These are phyloP conservation scores for Corvus hawaiiensis DNA, from an alignment of 2,113 vertebrate genomes.

Conservation along the genomic window DNA sequence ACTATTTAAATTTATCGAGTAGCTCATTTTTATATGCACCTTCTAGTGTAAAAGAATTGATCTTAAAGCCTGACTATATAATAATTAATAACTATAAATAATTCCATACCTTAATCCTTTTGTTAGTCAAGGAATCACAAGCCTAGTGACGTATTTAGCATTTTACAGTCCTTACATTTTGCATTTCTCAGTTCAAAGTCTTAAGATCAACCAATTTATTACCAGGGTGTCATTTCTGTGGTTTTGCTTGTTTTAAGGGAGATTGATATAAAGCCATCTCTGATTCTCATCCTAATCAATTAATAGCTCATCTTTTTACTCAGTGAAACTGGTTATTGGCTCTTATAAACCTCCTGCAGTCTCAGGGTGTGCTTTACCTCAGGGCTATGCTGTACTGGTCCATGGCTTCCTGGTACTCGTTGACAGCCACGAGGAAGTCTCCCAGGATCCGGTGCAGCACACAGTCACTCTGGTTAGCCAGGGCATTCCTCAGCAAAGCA, in stretches of 20 bases:
- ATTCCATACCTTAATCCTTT: neutral
- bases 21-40: neutral
- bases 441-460: slow-evolving; percentile 95
- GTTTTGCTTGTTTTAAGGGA: neutral
- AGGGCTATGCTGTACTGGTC: slow-evolving; percentile 98
- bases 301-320: neutral
- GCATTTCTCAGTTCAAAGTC: neutral
- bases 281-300: neutral
- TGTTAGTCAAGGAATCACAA: neutral
- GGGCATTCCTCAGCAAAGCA: slow-evolving; percentile 85
- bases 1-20: neutral
- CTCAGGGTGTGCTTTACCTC: slow-evolving; percentile 73
- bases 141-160: neutral
- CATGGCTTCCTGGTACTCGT: slow-evolving; percentile 97
- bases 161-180: neutral
- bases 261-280: neutral
- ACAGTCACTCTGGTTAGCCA: slow-evolving; percentile 97
- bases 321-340: neutral
- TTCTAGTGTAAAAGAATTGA: neutral
- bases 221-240: accelerated
- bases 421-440: slow-evolving; percentile 95
- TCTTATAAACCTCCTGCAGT: accelerated
- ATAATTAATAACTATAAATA: neutral
- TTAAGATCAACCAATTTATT: neutral
- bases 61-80: neutral